Percentiles rank a stretch among this genome's conserved stretches.
Conservation (phyloP, 2,113 vertebrate species). For the Anguilla rostrata region DNA sequence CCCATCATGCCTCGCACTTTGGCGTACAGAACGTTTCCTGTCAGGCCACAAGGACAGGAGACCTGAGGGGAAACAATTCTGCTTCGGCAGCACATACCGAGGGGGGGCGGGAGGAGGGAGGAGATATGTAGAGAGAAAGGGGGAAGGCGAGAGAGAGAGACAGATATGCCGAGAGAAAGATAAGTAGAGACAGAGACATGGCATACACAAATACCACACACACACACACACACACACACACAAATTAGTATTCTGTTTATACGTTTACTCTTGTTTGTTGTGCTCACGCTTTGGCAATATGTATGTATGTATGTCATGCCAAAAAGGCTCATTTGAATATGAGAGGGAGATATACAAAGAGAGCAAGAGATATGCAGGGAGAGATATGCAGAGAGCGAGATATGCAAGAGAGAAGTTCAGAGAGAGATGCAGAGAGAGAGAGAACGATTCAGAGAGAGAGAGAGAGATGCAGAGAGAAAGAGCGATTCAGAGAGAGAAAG, state of each 20-base stretch:
- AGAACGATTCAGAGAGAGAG: not conserved
- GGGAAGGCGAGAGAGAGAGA: not conserved
- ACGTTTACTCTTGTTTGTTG: too few relatives aligned
- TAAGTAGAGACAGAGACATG: too few relatives aligned
- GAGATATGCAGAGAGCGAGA: not conserved
- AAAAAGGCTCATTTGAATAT: too few relatives aligned
- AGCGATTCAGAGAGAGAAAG: not conserved
- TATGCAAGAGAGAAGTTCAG: too few relatives aligned
- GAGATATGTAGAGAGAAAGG: not conserved
- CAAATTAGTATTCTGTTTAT: too few relatives aligned
- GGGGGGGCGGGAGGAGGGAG: not conserved
- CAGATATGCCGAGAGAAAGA: too few relatives aligned
- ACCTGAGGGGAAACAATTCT: constrained; percentile 13
- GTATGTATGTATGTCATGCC: too few relatives aligned
- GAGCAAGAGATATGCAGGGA: not conserved
- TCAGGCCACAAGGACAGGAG: constrained; percentile 9
- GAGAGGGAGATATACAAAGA: not conserved
- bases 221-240: too few relatives aligned
- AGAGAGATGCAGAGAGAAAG: not conserved
- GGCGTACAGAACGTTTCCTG: not conserved
- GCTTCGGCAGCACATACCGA: constrained; percentile 13
- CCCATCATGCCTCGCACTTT: constrained; percentile 15
- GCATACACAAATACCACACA: too few relatives aligned
- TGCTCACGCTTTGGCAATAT: too few relatives aligned
- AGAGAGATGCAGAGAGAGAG: not conserved